Percentiles rank a stretch among this genome's conserved stretches.
Evolutionary conservation across 1,140 invertebrate genomes (phyloP).

Genomic region (Artemia franciscana): DNA sequence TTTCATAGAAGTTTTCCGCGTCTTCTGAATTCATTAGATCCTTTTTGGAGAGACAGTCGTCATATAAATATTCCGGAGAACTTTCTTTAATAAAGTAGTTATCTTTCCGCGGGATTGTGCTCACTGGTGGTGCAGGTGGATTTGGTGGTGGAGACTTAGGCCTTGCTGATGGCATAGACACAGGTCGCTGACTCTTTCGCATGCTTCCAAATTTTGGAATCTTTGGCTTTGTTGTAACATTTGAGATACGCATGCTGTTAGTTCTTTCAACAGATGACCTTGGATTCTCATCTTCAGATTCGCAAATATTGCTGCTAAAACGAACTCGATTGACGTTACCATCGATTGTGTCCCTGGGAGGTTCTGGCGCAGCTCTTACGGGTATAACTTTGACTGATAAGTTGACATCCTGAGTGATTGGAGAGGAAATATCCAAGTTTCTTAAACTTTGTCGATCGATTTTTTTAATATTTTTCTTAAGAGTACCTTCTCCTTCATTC

Average conservation of each 20-base stretch:
- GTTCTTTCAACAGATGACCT: slow-evolving; percentile 34
- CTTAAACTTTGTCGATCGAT: slow-evolving; percentile 40
- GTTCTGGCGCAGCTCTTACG: slow-evolving; percentile 18
- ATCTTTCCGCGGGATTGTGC: slow-evolving; percentile 17
- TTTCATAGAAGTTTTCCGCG: slow-evolving; percentile 56
- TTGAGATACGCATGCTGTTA: slow-evolving; percentile 43
- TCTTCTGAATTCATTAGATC: slow-evolving; percentile 23
- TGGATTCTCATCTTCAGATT: background rate
- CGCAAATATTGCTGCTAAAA: background rate
- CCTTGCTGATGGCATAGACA: slow-evolving; percentile 34
- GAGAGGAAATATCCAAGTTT: slow-evolving; percentile 52
- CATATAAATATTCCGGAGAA: slow-evolving; percentile 31
- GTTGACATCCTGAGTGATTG: slow-evolving; percentile 41
- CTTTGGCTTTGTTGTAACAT: slow-evolving; percentile 20
- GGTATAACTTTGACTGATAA: slow-evolving; percentile 30
- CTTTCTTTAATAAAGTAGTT: slow-evolving; percentile 12
- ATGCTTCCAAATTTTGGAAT: slow-evolving; percentile 58
- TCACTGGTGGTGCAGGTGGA: slow-evolving; percentile 23
- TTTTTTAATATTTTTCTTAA: slow-evolving; percentile 29
- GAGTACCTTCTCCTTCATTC: slow-evolving; percentile 30
- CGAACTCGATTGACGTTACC: background rate
- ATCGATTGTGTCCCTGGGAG: slow-evolving; percentile 17
- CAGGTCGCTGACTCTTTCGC: slow-evolving; percentile 38
- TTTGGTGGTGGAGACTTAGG: slow-evolving; percentile 36
- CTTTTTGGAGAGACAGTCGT: slow-evolving; percentile 36